Evolutionary conservation across 2,797 vertebrate genomes (phyloP), one percentile per base, ranked within the genome.

Genomic region (Sebastes cheni): DNA sequence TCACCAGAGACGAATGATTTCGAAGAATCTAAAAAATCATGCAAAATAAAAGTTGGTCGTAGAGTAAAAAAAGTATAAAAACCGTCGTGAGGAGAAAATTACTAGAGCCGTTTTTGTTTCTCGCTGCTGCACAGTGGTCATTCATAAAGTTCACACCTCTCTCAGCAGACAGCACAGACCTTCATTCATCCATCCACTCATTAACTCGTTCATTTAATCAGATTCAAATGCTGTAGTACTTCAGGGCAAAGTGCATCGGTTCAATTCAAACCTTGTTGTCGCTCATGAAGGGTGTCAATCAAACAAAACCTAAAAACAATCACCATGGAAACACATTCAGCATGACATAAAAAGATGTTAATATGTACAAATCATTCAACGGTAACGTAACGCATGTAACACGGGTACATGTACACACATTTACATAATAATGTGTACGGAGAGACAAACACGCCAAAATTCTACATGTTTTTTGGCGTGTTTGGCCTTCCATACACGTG

Each of bases 171-270:
- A 14, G 62, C 77, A 82, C 72, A 75, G 34, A 70, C 58, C 55
- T 56, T 77, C 86, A 82, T 71, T 85, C 84, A 87, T 73, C 75
- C 75, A 69, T 54, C 75, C 66, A 81, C 62, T 85, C 79, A 77
- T 78, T 88, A 86, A 88, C 59, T 77, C 67, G 4, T 42, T 85
- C 79, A 58, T 91, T 89, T 91, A 3, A 36, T 79, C 79, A 16
- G 79, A 86, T 86, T 96, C 90, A 92, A 93, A 97, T 93, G 95
- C 97, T 93, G 96, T 95, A 74, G 96, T 96, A 87, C 79, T 86
- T 88, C 66, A 83, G 91, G 91, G 95, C 96, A 99, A 99, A 99
- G 98, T 99, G 98, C 98, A 98, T 97, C 83, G 95, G 95, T 85
- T 97, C 96, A 95, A 79, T 88, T 86, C 77, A 85, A 89, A 92